These are phyloP conservation scores for Penaeus vannamei DNA, from an alignment of 1,140 invertebrate species.

Conservation along the genomic window DNA sequence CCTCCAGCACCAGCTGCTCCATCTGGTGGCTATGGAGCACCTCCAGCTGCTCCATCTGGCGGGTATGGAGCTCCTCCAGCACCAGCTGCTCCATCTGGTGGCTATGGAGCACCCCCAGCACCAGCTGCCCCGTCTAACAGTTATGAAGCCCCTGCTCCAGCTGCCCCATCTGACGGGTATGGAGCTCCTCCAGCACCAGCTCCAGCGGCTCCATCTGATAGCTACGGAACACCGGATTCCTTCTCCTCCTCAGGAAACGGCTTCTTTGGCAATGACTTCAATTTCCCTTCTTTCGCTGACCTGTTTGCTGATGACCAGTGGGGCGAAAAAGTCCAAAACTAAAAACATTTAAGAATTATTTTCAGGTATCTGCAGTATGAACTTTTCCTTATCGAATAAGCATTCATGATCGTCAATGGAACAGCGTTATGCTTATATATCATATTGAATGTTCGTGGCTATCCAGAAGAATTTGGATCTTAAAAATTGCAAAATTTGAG, in stretches of 20 bases:
- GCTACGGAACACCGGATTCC: neutral
- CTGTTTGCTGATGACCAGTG: constrained; percentile 10
- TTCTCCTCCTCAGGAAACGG: no score
- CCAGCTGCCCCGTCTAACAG: neutral
- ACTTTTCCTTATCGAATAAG: no score
- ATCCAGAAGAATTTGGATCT: no score
- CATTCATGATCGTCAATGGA: no score
- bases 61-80: neutral
- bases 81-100: neutral
- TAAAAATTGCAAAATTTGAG: no score
- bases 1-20: neutral
- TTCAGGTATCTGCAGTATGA: no score
- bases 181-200: neutral
- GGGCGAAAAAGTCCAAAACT: constrained; percentile 13
- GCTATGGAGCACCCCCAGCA: neutral
- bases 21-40: neutral
- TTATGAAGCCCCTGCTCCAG: neutral
- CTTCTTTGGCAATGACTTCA: neutral
- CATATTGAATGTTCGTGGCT: no score
- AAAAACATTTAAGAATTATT: neutral
- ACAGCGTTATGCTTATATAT: no score
- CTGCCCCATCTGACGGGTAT: neutral
- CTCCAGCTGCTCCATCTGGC: neutral
- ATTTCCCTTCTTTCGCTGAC: constrained; percentile 2
- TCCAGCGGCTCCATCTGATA: neutral